Conservation (phyloP, 2,888 invertebrate genomes). For the Conchocele bisecta region DNA sequence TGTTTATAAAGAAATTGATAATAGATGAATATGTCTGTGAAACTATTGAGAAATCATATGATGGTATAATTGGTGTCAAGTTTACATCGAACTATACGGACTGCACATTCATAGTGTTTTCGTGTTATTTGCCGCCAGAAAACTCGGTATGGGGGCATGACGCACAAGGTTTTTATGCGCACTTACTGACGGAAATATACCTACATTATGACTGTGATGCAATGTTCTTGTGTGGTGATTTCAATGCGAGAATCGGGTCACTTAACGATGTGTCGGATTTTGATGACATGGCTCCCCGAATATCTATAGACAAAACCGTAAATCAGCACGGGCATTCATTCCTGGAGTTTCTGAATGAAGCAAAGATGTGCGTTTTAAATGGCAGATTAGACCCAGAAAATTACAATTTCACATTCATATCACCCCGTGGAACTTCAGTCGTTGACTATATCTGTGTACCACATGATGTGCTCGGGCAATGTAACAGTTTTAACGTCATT, state of each 20-base stretch:
- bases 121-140: slow-evolving; percentile 31
- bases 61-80: too few relatives aligned
- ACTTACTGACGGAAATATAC: slow-evolving; percentile 32
- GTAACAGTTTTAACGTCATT: slow-evolving; percentile 16
- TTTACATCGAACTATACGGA: too few relatives aligned
- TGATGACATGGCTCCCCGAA: slow-evolving; percentile 16
- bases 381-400: neutral
- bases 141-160: slow-evolving; percentile 26
- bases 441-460: slow-evolving; percentile 35
- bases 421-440: slow-evolving; percentile 23
- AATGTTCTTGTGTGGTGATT: slow-evolving; percentile 27
- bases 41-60: too few relatives aligned
- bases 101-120: too few relatives aligned
- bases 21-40: too few relatives aligned
- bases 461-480: slow-evolving; percentile 21
- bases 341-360: slow-evolving; percentile 19
- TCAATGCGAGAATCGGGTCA: slow-evolving; percentile 32
- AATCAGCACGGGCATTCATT: slow-evolving; percentile 35
- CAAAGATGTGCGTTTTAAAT: slow-evolving; percentile 32
- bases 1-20: too few relatives aligned
- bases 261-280: slow-evolving; percentile 18
- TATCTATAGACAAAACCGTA: slow-evolving; percentile 3
- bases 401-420: slow-evolving; percentile 31
- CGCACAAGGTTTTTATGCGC: slow-evolving; percentile 27
- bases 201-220: slow-evolving; percentile 20